A percentile compares a stretch with the other conserved stretches of the same genome.
phyloP scores from a whole-genome alignment of 2,797 vertebrate species.

The Microctenopoma steveboyesi region DNA sequence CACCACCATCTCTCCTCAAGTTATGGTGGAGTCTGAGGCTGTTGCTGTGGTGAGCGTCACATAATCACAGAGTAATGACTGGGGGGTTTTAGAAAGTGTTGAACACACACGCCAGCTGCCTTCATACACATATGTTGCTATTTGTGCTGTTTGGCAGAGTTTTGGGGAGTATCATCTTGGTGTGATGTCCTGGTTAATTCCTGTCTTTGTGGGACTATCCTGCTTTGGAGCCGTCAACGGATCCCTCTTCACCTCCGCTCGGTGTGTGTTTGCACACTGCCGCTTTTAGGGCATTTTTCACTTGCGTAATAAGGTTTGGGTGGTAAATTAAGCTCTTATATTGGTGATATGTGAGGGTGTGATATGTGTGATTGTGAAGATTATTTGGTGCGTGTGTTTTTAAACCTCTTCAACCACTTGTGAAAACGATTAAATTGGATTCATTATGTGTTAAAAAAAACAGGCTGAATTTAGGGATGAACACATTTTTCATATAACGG shows the following conservation, averaged over 20 bases:
- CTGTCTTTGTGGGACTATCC: constrained; percentile 95
- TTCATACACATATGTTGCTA: background rate
- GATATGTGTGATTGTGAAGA: too few relatives aligned
- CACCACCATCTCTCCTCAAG: constrained; percentile 89
- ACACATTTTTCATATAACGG: background rate
- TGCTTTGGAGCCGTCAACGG: constrained; percentile 98
- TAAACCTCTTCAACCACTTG: too few relatives aligned
- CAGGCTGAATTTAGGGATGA: background rate
- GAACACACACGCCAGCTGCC: background rate
- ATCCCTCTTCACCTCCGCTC: constrained; percentile 96
- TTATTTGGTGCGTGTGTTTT: background rate
- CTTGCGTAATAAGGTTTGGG: background rate
- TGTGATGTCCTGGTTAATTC: constrained; percentile 97
- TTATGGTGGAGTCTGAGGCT: constrained; percentile 91
- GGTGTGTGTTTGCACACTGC: constrained; percentile 73
- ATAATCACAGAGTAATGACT: background rate
- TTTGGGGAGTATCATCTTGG: constrained; percentile 96
- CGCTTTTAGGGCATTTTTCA: background rate
- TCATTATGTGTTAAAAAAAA: constrained; percentile 12
- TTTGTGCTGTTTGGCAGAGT: constrained; percentile 79
- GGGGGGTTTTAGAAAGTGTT: too few relatives aligned
- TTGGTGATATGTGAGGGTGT: background rate
- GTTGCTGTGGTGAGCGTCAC: constrained; percentile 89
- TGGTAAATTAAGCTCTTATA: background rate
- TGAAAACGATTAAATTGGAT: background rate